Conservation (phyloP, 2,888 invertebrate species). For the Synergus itoensis region DNA sequence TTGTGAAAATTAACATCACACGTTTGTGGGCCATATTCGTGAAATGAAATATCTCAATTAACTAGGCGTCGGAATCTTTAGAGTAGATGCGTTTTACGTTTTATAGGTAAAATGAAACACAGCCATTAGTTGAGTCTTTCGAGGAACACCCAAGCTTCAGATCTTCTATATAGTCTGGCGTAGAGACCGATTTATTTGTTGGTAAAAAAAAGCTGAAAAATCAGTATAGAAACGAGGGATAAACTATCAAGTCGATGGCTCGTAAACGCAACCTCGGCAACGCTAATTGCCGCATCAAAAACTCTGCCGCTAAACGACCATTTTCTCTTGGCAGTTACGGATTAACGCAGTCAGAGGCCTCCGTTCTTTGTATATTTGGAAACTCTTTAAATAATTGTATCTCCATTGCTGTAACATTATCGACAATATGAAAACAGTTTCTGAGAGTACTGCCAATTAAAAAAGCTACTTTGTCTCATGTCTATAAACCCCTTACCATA, state of each 20-base stretch:
- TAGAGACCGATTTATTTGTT: constrained; percentile 16
- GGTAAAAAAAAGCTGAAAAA: neutral
- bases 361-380: neutral
- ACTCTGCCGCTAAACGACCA: constrained; percentile 38
- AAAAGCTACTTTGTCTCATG: neutral
- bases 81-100: neutral
- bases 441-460: neutral
- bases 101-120: neutral
- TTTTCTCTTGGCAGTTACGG: neutral
- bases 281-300: constrained; percentile 56
- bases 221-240: constrained; percentile 50
- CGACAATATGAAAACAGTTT: neutral
- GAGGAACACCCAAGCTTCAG: neutral
- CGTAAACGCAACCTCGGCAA: constrained; percentile 57
- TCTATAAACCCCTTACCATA: neutral
- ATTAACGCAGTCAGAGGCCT: neutral
- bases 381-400: neutral
- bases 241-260: constrained; percentile 62
- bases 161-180: neutral
- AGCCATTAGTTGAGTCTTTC: neutral
- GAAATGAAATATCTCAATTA: neutral
- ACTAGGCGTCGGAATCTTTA: neutral
- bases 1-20: neutral
- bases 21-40: neutral
- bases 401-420: neutral